Evolutionary conservation across 2,888 invertebrate genomes (phyloP), one percentile per base, ranked within the genome.

Genomic region (Apantesis nais): DNA sequence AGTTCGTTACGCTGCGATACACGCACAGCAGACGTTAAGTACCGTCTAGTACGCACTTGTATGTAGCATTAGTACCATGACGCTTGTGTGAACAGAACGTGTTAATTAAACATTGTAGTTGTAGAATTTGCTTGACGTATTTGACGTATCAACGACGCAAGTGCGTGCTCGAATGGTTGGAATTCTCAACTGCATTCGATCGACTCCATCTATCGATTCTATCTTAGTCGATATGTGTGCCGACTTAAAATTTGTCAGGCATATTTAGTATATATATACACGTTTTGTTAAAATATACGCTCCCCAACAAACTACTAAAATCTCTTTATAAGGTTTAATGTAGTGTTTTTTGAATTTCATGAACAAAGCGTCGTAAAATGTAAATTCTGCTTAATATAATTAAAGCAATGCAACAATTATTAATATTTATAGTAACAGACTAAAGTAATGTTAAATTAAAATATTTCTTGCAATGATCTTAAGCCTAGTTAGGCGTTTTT

Each of bases 391-490:
- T 70, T 67, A 72, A 61, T 79, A 75, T 65, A 77, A 79, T 74
- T 74, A 78, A 75, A 73, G 70, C 78, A 83, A 83, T 83, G 83
- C 83, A 84, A 85, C 78, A 80, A 82, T 76, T 52, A 52, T 52
- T 78, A 82, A 81, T 83, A 73, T 73, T 80, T 79, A 81, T 68
- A 66, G 64, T 70, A 69, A 80, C 73, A 75, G 72, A 81, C 77
- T 79, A 80, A 83, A 81, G 69, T 80, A 86, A 80, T 83, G 79
- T 83, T 86, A 85, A 82, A 76, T 78, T 83, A 78, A 77, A 81
- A 77, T 77, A 79, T 82, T 78, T 83, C 84, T 84, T 81, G 77
- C 81, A 76, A 82, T 78, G 79, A 76, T 80, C 74, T 74, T 78
- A 84, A 84, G 84, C 83, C 83, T 78, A 66, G 64, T 67, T 61